These are phyloP conservation scores for Musca domestica DNA, from an alignment of 1,140 invertebrate species.

Conservation along the genomic window DNA sequence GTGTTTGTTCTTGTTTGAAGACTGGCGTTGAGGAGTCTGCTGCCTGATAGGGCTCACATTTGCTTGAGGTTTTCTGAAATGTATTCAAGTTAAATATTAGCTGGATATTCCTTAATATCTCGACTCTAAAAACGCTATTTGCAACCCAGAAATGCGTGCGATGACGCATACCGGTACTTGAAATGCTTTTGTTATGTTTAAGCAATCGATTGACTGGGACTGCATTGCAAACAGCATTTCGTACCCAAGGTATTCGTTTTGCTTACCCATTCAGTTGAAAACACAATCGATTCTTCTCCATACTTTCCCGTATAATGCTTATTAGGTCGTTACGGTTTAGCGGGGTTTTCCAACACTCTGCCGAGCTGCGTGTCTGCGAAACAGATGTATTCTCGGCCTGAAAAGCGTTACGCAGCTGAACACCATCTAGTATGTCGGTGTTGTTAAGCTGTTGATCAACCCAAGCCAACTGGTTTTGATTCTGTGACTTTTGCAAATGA, in stretches of 20 bases:
- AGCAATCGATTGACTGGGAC: no score
- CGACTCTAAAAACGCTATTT: no score
- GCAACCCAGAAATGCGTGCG: no score
- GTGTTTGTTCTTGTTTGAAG: constrained; percentile 21
- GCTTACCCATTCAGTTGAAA: constrained; percentile 74
- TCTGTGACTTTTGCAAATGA: constrained; percentile 14
- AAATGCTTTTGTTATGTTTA: no score
- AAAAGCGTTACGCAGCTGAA: constrained; percentile 44
- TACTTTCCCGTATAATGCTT: constrained; percentile 84
- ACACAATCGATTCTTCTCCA: constrained; percentile 87
- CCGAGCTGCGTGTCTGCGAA: constrained; percentile 41
- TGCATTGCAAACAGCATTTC: neutral
- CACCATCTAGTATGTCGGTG: constrained; percentile 43
- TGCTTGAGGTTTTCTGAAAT: constrained; percentile 53
- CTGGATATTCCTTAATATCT: no score
- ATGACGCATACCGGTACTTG: no score
- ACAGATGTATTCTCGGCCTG: neutral
- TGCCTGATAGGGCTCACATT: constrained; percentile 54
- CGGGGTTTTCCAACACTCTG: constrained; percentile 58
- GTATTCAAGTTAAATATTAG: no score
- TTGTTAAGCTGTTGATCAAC: neutral
- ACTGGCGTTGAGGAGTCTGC: constrained; percentile 42
- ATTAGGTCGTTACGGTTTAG: constrained; percentile 78
- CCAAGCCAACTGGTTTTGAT: constrained; percentile 31
- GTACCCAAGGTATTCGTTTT: neutral